Percentiles rank a stretch among this genome's conserved stretches.
These are phyloP conservation scores for Tragelaphus oryx DNA, from an alignment of 2,797 vertebrate genomes.

Conservation along the genomic window DNA sequence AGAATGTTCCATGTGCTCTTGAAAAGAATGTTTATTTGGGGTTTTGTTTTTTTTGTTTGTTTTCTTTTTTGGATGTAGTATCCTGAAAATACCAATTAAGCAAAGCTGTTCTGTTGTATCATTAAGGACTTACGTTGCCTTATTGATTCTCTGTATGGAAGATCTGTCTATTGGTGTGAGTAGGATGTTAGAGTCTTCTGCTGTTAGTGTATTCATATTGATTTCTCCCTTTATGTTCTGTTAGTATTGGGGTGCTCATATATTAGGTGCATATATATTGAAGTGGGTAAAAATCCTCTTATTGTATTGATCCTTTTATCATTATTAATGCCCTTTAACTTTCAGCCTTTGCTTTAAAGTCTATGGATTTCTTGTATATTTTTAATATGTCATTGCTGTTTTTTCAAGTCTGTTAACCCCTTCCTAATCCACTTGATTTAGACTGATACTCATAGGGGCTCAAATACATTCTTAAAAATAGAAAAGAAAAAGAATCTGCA, in stretches of 20 bases:
- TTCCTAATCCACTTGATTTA: not conserved
- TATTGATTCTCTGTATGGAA: not conserved
- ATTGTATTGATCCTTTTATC: not conserved
- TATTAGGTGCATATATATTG: not conserved
- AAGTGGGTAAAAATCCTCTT: not conserved
- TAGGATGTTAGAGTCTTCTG: not conserved
- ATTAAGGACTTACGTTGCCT: not conserved
- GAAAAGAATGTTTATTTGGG: not conserved
- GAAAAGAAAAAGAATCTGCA: not conserved
- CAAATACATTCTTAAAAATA: not conserved
- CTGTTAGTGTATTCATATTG: not conserved
- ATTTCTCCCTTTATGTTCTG: not conserved
- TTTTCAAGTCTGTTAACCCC: not conserved
- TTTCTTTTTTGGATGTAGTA: not conserved
- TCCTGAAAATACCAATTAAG: not conserved
- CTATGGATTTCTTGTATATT: not conserved
- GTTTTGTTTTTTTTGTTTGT: not conserved
- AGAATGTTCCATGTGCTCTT: not conserved
- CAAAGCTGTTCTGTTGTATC: not conserved
- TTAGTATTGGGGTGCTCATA: not conserved
- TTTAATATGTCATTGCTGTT: not conserved
- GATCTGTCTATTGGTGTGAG: not conserved
- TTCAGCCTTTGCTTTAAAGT: not conserved
- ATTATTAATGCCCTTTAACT: not conserved
- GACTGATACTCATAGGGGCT: not conserved